Percentiles rank a stretch among this genome's conserved stretches.
Evolutionary conservation across 2,888 invertebrate genomes (phyloP).

Genomic region (Cheilosia variabilis): DNA sequence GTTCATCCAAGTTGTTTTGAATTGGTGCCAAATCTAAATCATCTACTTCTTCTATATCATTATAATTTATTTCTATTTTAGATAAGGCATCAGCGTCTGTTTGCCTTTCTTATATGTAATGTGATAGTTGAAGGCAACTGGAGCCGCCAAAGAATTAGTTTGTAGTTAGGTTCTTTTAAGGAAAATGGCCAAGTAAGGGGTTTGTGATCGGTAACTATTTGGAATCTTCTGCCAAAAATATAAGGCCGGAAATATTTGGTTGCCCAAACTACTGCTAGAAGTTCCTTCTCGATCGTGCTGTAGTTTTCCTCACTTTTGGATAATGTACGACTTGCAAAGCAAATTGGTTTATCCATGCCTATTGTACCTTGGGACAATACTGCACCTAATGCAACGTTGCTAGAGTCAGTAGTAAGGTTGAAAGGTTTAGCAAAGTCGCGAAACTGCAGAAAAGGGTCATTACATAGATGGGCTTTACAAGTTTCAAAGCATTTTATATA

Average conservation of each 20-base stretch:
- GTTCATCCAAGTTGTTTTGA: slow-evolving; percentile 13
- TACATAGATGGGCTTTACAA: slow-evolving; percentile 35
- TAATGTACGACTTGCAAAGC: slow-evolving; percentile 77
- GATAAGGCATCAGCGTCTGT: slow-evolving; percentile 46
- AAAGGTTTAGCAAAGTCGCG: slow-evolving; percentile 77
- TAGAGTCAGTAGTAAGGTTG: slow-evolving; percentile 65
- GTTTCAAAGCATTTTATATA: slow-evolving; percentile 45
- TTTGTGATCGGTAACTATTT: too few species aligned
- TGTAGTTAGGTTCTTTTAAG: slow-evolving; percentile 35
- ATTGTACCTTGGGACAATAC: slow-evolving; percentile 76
- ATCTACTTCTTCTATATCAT: slow-evolving; percentile 2
- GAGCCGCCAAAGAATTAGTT: slow-evolving; percentile 80
- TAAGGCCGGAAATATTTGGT: slow-evolving; percentile 48
- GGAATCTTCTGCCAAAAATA: too few species aligned
- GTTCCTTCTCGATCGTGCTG: slow-evolving; percentile 73
- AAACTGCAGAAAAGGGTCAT: slow-evolving; percentile 79
- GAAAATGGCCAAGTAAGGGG: too few species aligned
- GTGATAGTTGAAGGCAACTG: slow-evolving; percentile 77
- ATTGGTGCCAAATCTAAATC: slow-evolving; percentile 1
- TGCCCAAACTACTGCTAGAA: slow-evolving; percentile 79
- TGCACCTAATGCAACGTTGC: neutral
- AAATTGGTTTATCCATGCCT: slow-evolving; percentile 75
- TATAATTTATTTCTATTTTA: slow-evolving; percentile 21
- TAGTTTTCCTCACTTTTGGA: slow-evolving; percentile 76
- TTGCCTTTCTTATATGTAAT: slow-evolving; percentile 70